phyloP scores from a whole-genome alignment of 2,888 invertebrate species.

The Agriotes lineatus region DNA sequence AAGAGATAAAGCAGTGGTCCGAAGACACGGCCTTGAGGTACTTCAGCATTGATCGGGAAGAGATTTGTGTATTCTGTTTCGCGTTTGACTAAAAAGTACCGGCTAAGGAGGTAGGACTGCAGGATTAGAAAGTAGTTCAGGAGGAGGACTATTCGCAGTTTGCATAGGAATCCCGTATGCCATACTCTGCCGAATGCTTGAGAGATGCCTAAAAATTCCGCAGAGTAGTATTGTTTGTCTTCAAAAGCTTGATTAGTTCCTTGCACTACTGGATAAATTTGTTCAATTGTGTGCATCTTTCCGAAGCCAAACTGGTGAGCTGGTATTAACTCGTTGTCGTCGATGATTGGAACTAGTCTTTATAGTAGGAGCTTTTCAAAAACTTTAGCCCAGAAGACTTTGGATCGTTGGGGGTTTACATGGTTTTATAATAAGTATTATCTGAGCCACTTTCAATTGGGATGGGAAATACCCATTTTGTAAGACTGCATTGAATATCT shows the following conservation, averaged over 20 bases:
- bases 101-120: not conserved
- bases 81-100: not conserved
- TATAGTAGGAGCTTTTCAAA: not conserved
- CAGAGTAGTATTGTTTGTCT: not conserved
- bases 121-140: constrained; percentile 1
- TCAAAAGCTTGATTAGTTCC: too few species aligned
- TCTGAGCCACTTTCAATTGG: not conserved
- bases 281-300: not conserved
- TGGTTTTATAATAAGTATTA: not conserved
- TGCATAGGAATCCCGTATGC: not conserved
- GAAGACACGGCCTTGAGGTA: too few species aligned
- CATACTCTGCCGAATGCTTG: too few species aligned
- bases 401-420: not conserved
- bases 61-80: not conserved
- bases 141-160: not conserved
- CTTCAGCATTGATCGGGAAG: too few species aligned
- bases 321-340: not conserved
- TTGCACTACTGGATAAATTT: too few species aligned
- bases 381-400: not conserved
- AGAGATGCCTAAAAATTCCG: not conserved
- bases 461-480: not conserved
- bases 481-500: not conserved
- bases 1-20: too few species aligned
- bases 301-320: not conserved
- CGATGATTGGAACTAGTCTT: not conserved